Conservation (phyloP, 2,797 vertebrate genomes). For the Myotis pilosus region DNA sequence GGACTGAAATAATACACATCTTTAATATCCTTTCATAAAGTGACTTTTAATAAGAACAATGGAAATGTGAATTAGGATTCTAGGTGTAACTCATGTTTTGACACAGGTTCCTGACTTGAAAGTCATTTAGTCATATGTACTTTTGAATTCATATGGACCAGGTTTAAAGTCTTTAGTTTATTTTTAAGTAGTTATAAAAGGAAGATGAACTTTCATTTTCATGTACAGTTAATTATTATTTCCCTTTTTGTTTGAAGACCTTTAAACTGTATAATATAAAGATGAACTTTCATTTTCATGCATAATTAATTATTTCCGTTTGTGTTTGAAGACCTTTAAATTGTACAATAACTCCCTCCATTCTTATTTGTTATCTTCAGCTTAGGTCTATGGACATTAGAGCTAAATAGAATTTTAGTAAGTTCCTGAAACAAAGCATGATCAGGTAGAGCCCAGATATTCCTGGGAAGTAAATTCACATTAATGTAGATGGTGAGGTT, state of each 20-base stretch:
- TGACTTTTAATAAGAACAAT: conserved; percentile 60
- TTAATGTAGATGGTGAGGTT: neutral
- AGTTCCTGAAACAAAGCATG: neutral
- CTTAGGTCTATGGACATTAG: neutral
- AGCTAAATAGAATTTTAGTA: neutral
- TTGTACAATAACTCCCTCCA: neutral
- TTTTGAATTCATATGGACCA: neutral
- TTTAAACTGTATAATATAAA: neutral
- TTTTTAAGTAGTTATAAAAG: neutral
- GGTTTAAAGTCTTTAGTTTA: conserved; percentile 2
- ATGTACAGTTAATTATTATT: neutral
- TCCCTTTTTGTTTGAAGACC: neutral
- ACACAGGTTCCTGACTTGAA: conserved; percentile 32
- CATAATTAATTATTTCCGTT: neutral
- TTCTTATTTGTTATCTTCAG: neutral
- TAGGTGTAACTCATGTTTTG: conserved; percentile 29
- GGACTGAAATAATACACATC: conserved; percentile 4
- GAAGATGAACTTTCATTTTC: neutral
- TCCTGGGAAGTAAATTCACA: neutral
- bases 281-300: neutral
- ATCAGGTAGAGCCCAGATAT: neutral
- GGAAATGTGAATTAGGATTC: conserved; percentile 12
- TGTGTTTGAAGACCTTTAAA: neutral
- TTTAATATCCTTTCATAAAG: conserved; percentile 52
- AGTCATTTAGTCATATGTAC: neutral